Evolutionary conservation across 2,113 vertebrate genomes (phyloP), one percentile per base, ranked within the genome.

Genomic region (Ictalurus furcatus): DNA sequence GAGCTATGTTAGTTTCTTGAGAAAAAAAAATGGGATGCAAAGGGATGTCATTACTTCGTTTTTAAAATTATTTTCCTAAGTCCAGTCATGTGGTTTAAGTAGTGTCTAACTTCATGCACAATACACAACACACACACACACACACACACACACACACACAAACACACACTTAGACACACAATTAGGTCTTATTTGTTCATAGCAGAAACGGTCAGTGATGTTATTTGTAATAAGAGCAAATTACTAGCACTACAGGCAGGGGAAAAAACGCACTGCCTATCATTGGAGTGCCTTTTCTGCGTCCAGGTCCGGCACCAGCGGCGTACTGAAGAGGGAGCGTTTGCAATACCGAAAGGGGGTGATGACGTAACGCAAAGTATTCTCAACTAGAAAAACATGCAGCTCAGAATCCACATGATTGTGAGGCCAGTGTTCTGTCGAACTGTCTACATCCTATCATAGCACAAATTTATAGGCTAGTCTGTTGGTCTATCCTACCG

Each of bases 131-230:
- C 34, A 34, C 34, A 34, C 34, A 34, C 34, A 34, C 34, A 34
- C 34, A 34, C 34, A 34, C 34, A 34, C 34, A 34, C 0, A 52
- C 89, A 87, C 73, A 34, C 34, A 34, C 34, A 34, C 34, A 34
- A 0, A 34, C 34, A 34, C 0, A 52, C 89, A 87, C 73, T 74
- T 28, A 88, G 56, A 87, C 52, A 58, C n/a, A 81, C 79, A 81
- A 59, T 59, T 61, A 83, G n/a, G 19, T 61, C 30, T 83, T 83
- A 6, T 59, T 83, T 83, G 56, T 83, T 83, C 56, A 30, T 79
- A 82, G 89, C 76, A 52, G 76, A 88, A 85, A 88, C 88, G 84
- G 87, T 83, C 88, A 90, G 76, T n/a, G n/a, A 74, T 58, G 85
- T 85, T 85, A 11, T 88, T 87, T 85, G 85, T 40, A n/a, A 30